phyloP scores from a whole-genome alignment of 2,797 vertebrate species.

The Melanotaenia nigrans region DNA sequence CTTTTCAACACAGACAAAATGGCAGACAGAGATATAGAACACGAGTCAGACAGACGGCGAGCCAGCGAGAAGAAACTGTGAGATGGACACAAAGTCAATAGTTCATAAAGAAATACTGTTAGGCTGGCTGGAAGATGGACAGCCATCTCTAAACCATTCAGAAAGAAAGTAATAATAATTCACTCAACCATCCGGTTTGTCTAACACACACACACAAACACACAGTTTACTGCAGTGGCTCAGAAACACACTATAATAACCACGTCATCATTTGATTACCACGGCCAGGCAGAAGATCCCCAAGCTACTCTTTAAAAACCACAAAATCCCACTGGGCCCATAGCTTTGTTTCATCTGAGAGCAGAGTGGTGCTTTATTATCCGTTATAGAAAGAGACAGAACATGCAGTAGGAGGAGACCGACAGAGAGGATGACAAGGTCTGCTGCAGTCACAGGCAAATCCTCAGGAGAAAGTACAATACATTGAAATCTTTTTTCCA shows the following conservation, averaged over 20 bases:
- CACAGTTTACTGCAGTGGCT: conserved; percentile 23
- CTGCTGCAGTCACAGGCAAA: conserved; percentile 20
- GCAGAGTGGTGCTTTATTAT: conserved; percentile 8
- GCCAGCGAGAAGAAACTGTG: conserved; percentile 1
- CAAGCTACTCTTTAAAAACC: conserved; percentile 17
- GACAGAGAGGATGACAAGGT: not conserved
- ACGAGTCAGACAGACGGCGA: not conserved
- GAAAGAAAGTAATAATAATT: conserved; percentile 42
- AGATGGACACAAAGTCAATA: conserved; percentile 46
- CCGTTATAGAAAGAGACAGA: conserved; percentile 11
- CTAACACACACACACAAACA: conserved; percentile 21
- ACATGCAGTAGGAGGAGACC: conserved; percentile 5
- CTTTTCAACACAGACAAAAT: conserved; percentile 27
- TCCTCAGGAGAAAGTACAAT: not conserved
- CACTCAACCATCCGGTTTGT: conserved; percentile 22
- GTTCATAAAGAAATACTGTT: conserved; percentile 47
- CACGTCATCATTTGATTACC: conserved; percentile 44
- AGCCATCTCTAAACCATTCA: conserved; percentile 30
- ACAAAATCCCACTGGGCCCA: conserved; percentile 23
- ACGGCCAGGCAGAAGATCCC: conserved; percentile 32
- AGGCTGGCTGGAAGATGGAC: conserved; percentile 13
- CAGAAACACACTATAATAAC: conserved; percentile 29
- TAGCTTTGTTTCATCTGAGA: conserved; percentile 35
- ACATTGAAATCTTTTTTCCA: not conserved
- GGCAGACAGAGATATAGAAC: not conserved